Evolutionary conservation across 35 echinoderm and acorn worm genomes (phyloP).

Genomic region (Stichopus chloronotus): DNA sequence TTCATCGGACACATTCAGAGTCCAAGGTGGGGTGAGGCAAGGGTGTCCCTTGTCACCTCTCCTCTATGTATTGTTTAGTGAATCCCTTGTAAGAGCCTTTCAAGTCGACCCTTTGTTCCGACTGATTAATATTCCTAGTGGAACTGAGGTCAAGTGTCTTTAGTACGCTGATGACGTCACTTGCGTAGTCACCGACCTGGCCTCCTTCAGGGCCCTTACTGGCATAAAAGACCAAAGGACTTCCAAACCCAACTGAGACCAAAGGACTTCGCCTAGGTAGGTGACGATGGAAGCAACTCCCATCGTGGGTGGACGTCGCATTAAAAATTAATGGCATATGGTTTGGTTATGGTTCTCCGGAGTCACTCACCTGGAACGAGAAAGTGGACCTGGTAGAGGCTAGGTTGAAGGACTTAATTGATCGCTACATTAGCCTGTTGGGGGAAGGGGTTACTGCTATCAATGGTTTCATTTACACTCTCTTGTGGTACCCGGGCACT

Average conservation of each 20-base stretch:
- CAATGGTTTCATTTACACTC: no score
- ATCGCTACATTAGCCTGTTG: background rate
- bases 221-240: constrained; percentile 16
- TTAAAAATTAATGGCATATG: no score
- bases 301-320: no score
- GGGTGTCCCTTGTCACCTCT: background rate
- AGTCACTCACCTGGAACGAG: no score
- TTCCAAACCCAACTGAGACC: no score
- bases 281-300: background rate
- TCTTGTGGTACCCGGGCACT: no score
- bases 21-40: background rate
- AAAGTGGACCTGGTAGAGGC: no score
- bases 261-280: no score
- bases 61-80: constrained; percentile 28
- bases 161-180: no score
- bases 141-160: background rate
- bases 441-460: background rate
- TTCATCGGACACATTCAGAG: background rate
- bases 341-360: background rate
- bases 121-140: background rate
- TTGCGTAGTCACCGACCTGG: constrained; percentile 1
- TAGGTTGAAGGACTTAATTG: background rate
- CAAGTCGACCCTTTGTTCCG: no score
- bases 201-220: constrained; percentile 1
- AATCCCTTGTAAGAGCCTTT: no score